A percentile compares a stretch with the other conserved stretches of the same genome.
These are phyloP conservation scores for Acholoe squamosa DNA, from an alignment of 2,888 invertebrate genomes.

Conservation along the genomic window DNA sequence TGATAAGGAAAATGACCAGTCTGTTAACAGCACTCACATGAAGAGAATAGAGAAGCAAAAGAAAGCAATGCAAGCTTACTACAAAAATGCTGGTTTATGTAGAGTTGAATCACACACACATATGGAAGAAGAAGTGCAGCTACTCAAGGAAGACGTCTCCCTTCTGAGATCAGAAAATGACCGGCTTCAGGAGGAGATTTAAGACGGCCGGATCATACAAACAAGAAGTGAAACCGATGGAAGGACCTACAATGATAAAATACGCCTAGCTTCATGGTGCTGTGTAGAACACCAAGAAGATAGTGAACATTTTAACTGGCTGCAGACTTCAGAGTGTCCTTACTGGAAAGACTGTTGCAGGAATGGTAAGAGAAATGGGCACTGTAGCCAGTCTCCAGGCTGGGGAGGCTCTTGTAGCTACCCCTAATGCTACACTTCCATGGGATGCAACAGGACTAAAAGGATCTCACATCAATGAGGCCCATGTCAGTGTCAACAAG, in stretches of 20 bases:
- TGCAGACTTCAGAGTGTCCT: slow-evolving; percentile 13
- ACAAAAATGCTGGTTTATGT: too few relatives aligned
- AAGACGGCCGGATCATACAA: neutral
- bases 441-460: too few relatives aligned
- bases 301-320: neutral
- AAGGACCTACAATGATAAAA: too few relatives aligned
- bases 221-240: too few relatives aligned
- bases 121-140: neutral
- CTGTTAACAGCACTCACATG: neutral
- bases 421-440: too few relatives aligned
- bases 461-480: slow-evolving; percentile 42
- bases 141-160: neutral
- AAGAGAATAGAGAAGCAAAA: neutral
- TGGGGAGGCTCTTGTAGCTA: too few relatives aligned
- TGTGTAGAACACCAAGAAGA: neutral
- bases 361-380: slow-evolving; percentile 36
- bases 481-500: slow-evolving; percentile 9
- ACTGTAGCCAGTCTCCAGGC: too few relatives aligned
- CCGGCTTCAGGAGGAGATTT: too few relatives aligned
- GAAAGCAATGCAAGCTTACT: too few relatives aligned
- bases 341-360: neutral
- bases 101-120: too few relatives aligned
- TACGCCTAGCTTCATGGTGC: too few relatives aligned
- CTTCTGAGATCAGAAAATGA: neutral
- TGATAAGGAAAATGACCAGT: neutral